Conservation (phyloP, 2,113 vertebrate genomes). For the Lophochroa leadbeateri region DNA sequence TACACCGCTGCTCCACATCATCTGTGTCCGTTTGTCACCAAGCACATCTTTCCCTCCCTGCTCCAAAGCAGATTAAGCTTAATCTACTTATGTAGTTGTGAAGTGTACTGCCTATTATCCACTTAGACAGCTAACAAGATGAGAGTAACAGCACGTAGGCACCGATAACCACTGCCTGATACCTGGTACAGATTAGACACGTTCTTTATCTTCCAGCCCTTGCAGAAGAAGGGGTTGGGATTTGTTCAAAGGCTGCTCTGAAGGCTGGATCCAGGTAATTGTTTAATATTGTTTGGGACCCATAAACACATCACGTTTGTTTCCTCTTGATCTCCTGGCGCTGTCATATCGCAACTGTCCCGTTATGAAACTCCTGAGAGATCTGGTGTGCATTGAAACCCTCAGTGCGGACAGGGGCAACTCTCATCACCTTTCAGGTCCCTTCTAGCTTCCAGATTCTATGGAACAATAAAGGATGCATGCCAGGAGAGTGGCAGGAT, state of each 20-base stretch:
- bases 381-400: background rate
- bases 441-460: background rate
- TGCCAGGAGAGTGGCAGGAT: no score
- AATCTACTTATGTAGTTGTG: constrained; percentile 56
- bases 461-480: background rate
- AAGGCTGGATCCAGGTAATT: constrained; percentile 37
- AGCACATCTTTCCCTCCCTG: background rate
- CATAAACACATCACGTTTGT: background rate
- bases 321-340: constrained; percentile 37
- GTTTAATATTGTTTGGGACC: constrained; percentile 49
- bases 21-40: background rate
- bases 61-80: constrained; percentile 43
- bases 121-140: constrained; percentile 54
- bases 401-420: background rate
- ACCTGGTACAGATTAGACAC: constrained; percentile 9
- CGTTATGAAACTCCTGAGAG: background rate
- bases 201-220: constrained; percentile 21
- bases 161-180: background rate
- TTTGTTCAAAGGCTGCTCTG: constrained; percentile 49
- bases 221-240: background rate
- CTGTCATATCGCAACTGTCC: background rate
- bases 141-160: constrained; percentile 69
- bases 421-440: background rate
- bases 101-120: constrained; percentile 64
- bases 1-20: background rate